A percentile compares a stretch with the other conserved stretches of the same genome.
Evolutionary conservation across 2,888 invertebrate species (phyloP).

Genomic region (Melieria omissa): DNA sequence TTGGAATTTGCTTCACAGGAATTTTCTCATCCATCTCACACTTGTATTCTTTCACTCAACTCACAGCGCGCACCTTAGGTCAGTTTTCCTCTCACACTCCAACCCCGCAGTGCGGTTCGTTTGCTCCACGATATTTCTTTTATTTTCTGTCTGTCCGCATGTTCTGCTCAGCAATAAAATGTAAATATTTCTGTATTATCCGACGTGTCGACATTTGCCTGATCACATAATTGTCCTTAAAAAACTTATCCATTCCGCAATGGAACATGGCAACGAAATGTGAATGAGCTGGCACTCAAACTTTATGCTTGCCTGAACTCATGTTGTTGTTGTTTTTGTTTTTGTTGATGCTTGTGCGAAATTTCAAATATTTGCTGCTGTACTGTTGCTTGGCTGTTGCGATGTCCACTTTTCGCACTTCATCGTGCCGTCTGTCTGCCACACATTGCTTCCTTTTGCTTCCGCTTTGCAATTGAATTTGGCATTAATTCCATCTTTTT

Average conservation of each 20-base stretch:
- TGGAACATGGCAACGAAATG: conserved; percentile 4
- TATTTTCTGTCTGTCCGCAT: too few relatives aligned
- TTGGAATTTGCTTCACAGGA: too few relatives aligned
- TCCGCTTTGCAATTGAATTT: background rate
- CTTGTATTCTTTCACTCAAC: too few relatives aligned
- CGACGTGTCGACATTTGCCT: conserved; percentile 26
- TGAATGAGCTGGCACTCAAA: background rate
- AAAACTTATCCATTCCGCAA: conserved; percentile 3
- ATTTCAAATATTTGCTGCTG: conserved; percentile 21
- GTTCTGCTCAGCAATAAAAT: conserved; percentile 5
- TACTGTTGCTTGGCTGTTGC: conserved; percentile 13
- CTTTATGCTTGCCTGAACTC: too few relatives aligned
- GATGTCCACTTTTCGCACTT: background rate
- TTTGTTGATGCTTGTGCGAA: conserved; percentile 15
- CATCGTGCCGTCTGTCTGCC: background rate
- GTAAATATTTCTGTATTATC: conserved; percentile 26
- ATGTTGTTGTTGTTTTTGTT: background rate
- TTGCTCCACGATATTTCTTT: too few relatives aligned
- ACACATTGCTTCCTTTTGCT: background rate
- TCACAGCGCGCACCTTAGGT: too few relatives aligned
- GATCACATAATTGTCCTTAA: conserved; percentile 36
- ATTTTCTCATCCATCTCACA: too few relatives aligned
- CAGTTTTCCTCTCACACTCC: too few relatives aligned
- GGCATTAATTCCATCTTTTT: background rate
- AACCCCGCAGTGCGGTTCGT: too few relatives aligned